phyloP scores from a whole-genome alignment of 2,888 invertebrate genomes.

The Himalopsyche japonica region DNA sequence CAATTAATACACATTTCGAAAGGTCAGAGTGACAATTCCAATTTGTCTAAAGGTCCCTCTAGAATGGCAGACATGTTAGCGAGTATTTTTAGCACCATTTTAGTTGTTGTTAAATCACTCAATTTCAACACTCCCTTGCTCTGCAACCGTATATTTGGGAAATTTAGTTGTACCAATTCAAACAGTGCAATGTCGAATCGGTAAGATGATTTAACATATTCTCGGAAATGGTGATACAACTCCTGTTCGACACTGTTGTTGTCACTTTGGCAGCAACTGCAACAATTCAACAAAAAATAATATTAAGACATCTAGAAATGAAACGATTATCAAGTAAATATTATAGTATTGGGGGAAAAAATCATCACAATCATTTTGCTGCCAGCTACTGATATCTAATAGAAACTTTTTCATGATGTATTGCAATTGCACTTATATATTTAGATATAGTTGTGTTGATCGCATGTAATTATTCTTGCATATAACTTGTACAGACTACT shows the following conservation, averaged over 20 bases:
- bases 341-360: no score
- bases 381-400: no score
- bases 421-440: no score
- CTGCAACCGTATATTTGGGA: constrained; percentile 53
- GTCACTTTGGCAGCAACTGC: constrained; percentile 24
- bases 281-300: background rate
- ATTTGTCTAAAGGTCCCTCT: background rate
- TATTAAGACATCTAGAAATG: no score
- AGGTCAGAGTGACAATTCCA: background rate
- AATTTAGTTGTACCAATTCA: constrained; percentile 49
- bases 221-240: constrained; percentile 50
- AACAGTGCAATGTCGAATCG: constrained; percentile 50
- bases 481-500: no score
- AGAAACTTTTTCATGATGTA: no score
- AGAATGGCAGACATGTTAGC: constrained; percentile 34
- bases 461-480: no score
- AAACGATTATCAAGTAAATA: no score
- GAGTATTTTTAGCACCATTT: constrained; percentile 48
- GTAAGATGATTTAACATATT: constrained; percentile 50
- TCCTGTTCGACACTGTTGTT: background rate
- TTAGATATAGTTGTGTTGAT: no score
- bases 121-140: constrained; percentile 51
- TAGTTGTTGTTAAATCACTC: constrained; percentile 54
- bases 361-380: no score
- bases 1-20: background rate